Evolutionary conservation across 2,888 invertebrate species (phyloP).

Genomic region (Theodoxus fluviatilis): DNA sequence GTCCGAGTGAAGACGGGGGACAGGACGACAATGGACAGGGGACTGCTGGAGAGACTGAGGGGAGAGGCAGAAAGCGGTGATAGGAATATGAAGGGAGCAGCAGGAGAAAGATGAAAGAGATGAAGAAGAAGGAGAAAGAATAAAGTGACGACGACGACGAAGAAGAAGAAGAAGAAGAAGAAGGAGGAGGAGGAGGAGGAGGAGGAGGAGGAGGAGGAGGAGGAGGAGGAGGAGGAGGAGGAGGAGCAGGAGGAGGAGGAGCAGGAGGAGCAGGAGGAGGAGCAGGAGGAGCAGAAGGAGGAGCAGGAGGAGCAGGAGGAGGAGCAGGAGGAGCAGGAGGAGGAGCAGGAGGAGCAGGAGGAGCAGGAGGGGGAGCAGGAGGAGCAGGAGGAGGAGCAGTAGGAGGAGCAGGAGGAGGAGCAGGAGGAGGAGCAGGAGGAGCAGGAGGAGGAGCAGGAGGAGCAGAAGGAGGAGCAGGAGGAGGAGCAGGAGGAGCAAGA

Average conservation of each 20-base stretch:
- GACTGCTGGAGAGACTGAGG: too few relatives aligned
- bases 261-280: neutral
- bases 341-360: conserved; percentile 6
- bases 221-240: neutral
- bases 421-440: neutral
- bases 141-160: too few relatives aligned
- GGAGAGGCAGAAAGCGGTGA: too few relatives aligned
- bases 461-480: neutral
- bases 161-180: neutral
- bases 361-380: neutral
- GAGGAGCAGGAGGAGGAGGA: neutral
- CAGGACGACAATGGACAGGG: too few relatives aligned
- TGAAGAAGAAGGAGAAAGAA: too few relatives aligned
- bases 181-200: neutral
- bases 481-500: neutral
- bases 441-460: neutral
- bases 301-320: neutral
- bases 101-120: too few relatives aligned
- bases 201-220: neutral
- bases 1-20: too few relatives aligned
- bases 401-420: neutral
- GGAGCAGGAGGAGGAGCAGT: neutral
- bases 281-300: neutral
- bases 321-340: neutral
- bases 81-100: too few relatives aligned